Conservation (phyloP, 2,797 vertebrate species). For the Gadopsis bispinosus region DNA sequence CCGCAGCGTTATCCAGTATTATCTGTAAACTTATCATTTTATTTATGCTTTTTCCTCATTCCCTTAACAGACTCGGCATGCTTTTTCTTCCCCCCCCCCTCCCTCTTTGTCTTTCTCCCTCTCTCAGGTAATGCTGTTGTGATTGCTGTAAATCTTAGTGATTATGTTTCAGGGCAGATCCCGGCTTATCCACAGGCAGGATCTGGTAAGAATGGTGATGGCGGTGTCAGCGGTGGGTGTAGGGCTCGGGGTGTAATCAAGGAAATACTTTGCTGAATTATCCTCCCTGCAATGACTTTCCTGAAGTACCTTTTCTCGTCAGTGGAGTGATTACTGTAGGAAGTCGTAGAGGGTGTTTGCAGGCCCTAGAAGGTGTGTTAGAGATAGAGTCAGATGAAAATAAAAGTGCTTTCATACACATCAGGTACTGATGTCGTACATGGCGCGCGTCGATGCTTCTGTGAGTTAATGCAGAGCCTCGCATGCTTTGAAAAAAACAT, state of each 20-base stretch:
- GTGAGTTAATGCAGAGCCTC: background rate
- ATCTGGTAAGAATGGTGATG: slow-evolving; percentile 16
- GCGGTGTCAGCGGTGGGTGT: background rate
- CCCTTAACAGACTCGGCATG: slow-evolving; percentile 13
- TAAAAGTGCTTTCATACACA: slow-evolving; percentile 35
- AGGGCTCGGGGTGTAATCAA: slow-evolving; percentile 39
- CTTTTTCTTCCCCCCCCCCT: background rate
- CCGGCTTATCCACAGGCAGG: slow-evolving; percentile 34
- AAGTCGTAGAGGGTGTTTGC: slow-evolving; percentile 31
- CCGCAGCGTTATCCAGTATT: slow-evolving; percentile 9
- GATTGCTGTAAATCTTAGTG: slow-evolving; percentile 59
- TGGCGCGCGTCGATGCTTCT: background rate
- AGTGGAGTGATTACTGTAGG: slow-evolving; percentile 43
- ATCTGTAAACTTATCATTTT: slow-evolving; percentile 38
- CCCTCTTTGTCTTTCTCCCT: background rate
- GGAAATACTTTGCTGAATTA: slow-evolving; percentile 50
- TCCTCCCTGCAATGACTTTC: slow-evolving; percentile 39
- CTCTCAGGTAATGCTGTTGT: slow-evolving; percentile 42
- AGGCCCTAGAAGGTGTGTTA: slow-evolving; percentile 31
- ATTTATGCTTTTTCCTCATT: slow-evolving; percentile 30
- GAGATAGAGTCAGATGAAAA: slow-evolving; percentile 30
- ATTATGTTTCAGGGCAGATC: slow-evolving; percentile 55
- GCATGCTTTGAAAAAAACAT: background rate
- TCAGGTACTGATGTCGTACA: background rate
- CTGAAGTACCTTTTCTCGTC: slow-evolving; percentile 64